Base-by-base conservation (phyloP, 2,797 vertebrate species). In the Lerista edwardsae region DNA sequence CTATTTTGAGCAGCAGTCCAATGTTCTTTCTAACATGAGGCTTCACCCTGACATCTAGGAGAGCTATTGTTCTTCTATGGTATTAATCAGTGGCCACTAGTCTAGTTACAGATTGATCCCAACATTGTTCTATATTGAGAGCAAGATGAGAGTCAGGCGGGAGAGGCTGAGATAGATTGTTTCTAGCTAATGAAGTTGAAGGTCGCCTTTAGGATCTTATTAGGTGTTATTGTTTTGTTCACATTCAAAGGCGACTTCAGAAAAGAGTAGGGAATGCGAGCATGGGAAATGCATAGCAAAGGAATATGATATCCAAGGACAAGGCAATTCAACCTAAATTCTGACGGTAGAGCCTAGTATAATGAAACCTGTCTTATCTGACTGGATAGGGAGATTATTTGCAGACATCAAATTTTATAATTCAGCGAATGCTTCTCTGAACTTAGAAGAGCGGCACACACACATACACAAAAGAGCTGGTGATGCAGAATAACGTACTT, bases 351-450 rank as follows among this genome's bases (percentile, higher is more conserved):
- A 67, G 72, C 75, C 75, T 82, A 76, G 62, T 57, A 85, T 86
- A 92, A 92, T 93, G 88, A 94, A 89, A 94, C 87, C 93, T 90
- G 82, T 87, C 91, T 93, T 88, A 91, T 93, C 90, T 93, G 80
- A 0, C 59, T 36, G 88, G 81, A 91, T 85, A 83, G 61, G 69
- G 68, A 69, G 85, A 80, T 94, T 89, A 91, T 93, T 93, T 92
- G 82, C 85, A 93, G 92, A 87, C 89, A 87, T 93, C 91, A 89
- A 90, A 91, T 91, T 93, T 91, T 1, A 79, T 90, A 92, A 91
- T 92, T 86, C 88, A 88, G 82, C 3, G 89, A 75, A 44, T 59
- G 82, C 47, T 3, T 73, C 88, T 88, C 73, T 31, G 74, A 93
- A 88, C 80, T 64, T 90, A 85, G 73, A 86, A 86, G 83, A 87